These are phyloP conservation scores for Oligia latruncula DNA, from an alignment of 2,888 invertebrate species.

Conservation along the genomic window DNA sequence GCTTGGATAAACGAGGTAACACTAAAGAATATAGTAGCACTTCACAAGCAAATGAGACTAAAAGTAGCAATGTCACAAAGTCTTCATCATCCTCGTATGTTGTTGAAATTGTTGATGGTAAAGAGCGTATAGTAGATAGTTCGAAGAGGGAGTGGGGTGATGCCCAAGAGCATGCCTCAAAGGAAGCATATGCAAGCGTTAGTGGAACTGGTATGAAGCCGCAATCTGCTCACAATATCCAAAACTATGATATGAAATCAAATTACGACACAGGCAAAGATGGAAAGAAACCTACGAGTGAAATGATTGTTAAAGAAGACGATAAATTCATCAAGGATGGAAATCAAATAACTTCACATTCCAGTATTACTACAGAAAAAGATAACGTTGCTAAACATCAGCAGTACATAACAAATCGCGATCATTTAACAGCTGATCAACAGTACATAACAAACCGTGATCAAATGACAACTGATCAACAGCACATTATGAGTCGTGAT, in stretches of 20 bases:
- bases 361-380: conserved; percentile 83
- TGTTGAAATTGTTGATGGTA: conserved; percentile 92
- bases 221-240: conserved; percentile 88
- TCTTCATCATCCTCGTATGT: conserved; percentile 92
- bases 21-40: conserved; percentile 83
- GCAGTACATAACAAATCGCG: conserved; percentile 78
- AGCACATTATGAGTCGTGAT: conserved; percentile 38
- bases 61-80: conserved; percentile 89
- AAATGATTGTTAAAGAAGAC: conserved; percentile 82
- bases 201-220: conserved; percentile 91
- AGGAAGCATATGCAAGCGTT: conserved; percentile 88
- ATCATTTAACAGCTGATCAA: conserved; percentile 72
- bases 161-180: conserved; percentile 83
- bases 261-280: conserved; percentile 90
- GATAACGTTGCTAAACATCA: conserved; percentile 81
- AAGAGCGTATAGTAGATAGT: conserved; percentile 91
- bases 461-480: conserved; percentile 47
- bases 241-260: conserved; percentile 89
- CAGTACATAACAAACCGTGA: conserved; percentile 43
- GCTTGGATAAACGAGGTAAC: conserved; percentile 79
- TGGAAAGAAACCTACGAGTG: conserved; percentile 85
- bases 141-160: conserved; percentile 91
- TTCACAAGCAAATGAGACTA: conserved; percentile 87
- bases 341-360: conserved; percentile 82
- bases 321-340: conserved; percentile 85